Conservation (phyloP, 2,113 vertebrate genomes). For the Nettapus auritus region DNA sequence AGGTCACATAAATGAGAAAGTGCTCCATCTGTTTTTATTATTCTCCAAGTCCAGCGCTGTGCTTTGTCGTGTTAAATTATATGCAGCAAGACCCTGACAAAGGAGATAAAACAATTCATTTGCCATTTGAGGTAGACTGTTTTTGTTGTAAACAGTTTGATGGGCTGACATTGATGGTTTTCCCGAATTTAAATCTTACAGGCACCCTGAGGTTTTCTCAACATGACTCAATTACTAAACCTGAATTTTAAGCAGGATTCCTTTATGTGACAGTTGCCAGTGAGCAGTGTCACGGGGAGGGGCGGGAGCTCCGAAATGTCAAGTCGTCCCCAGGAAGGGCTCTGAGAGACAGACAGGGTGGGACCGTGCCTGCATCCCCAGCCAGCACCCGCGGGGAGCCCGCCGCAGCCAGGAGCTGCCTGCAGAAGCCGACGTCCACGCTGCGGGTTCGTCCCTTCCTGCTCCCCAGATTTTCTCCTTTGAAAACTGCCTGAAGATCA, state of each 20-base stretch:
- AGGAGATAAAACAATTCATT: slow-evolving; percentile 1
- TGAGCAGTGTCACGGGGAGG: not conserved
- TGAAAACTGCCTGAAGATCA: not conserved
- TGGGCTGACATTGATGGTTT: not conserved
- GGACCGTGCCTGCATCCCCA: not conserved
- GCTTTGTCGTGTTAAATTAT: not conserved
- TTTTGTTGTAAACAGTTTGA: not conserved
- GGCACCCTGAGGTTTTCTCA: not conserved
- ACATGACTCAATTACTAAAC: not conserved
- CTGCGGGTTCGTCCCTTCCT: not conserved
- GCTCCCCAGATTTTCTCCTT: not conserved
- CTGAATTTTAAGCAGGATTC: slow-evolving; percentile 38
- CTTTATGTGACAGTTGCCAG: not conserved
- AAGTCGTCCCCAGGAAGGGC: not conserved
- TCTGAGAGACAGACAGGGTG: not conserved
- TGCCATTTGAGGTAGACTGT: not conserved
- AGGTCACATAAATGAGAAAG: slow-evolving; percentile 26
- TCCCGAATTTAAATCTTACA: not conserved
- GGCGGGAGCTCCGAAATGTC: not conserved
- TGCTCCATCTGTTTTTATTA: slow-evolving; percentile 53
- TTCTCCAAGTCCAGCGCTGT: slow-evolving; percentile 13
- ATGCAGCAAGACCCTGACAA: not conserved
- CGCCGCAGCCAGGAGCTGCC: not conserved
- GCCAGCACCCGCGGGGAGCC: fast-evolving
- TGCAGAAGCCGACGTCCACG: not conserved